Percentiles rank a stretch among this genome's conserved stretches.
Conservation (phyloP, 2,797 vertebrate species). For the Selene dorsalis region DNA sequence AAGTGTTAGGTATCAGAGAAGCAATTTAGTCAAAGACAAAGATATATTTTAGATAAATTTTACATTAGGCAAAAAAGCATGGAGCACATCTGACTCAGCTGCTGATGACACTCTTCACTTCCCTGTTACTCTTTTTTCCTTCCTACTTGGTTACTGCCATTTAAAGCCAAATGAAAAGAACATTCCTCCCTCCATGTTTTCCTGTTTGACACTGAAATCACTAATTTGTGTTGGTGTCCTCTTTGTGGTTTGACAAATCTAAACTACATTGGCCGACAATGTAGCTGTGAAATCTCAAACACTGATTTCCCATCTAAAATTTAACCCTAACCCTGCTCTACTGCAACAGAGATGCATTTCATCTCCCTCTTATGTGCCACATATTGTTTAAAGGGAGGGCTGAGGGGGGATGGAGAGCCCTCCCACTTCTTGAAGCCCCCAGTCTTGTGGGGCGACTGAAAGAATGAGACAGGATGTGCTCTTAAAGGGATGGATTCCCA, state of each 20-base stretch:
- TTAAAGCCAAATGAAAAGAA: conserved; percentile 12
- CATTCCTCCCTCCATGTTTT: conserved; percentile 3
- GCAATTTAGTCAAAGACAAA: too few relatives aligned
- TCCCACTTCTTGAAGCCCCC: conserved; percentile 63
- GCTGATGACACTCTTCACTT: conserved; percentile 12
- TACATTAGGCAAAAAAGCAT: too few relatives aligned
- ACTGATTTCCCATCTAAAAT: neutral
- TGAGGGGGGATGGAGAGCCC: neutral
- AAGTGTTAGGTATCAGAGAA: neutral
- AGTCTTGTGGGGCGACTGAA: conserved; percentile 24
- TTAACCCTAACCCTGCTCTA: neutral
- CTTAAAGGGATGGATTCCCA: conserved; percentile 33
- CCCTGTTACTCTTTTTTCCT: neutral
- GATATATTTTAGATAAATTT: too few relatives aligned
- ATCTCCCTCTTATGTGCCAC: conserved; percentile 9
- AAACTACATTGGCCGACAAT: neutral
- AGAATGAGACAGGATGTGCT: conserved; percentile 42
- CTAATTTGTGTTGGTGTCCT: neutral
- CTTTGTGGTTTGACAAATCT: neutral
- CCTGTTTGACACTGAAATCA: conserved; percentile 4
- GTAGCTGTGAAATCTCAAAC: neutral
- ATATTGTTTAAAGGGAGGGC: conserved; percentile 13
- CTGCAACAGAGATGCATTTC: neutral
- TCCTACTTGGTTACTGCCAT: conserved; percentile 11
- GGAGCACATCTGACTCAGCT: neutral